Evolutionary conservation across 2,888 invertebrate genomes (phyloP), one percentile per base, ranked within the genome.

Genomic region (Tetranychus piercei): DNA sequence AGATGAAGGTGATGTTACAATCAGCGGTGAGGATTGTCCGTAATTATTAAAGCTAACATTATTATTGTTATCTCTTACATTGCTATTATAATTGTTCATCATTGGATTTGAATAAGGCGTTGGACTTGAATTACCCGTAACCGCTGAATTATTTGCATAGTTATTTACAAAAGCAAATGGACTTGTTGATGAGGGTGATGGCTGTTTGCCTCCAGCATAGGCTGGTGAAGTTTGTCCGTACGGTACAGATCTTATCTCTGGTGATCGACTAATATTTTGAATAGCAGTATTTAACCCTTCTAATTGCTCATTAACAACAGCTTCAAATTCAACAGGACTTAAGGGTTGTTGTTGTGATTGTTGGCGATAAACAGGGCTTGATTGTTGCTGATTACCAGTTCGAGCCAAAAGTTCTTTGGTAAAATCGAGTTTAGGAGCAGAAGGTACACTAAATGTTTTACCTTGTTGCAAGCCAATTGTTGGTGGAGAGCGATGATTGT

Each of bases 331-430:
- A 69, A 69, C 20, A 7, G 69, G 69, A 22, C 20, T 20, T 9
- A 69, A 20, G 4, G n/a, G 69, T 23, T 18, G 5, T 69, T 23
- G 69, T 20, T 20, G 69, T 20, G 20, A 5, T 69, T 23, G 69
- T 20, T 18, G 22, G 3, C 9, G 20, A 2, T 22, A 69, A 23
- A 11, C 20, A 11, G 69, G 69, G 20, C 22, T 69, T 69, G 69
- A 69, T 11, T 20, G 20, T 8, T 69, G 69, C 11, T 69, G 20
- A 23, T 69, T 23, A 23, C 20, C 11, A 11, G 20, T 11, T 69
- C 69, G 69, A 69, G 69, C 69, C 69, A 69, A 20, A 1, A 69
- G 8, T 20, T 69, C 69, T 11, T 69, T 20, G 69, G 69, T 69
- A 22, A 69, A 69, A 69, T 69, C 69, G 5, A 69, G 20, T 69